Evolutionary conservation across 2,888 invertebrate species (phyloP).

Genomic region (Hirtodrosophila histrioides): DNA sequence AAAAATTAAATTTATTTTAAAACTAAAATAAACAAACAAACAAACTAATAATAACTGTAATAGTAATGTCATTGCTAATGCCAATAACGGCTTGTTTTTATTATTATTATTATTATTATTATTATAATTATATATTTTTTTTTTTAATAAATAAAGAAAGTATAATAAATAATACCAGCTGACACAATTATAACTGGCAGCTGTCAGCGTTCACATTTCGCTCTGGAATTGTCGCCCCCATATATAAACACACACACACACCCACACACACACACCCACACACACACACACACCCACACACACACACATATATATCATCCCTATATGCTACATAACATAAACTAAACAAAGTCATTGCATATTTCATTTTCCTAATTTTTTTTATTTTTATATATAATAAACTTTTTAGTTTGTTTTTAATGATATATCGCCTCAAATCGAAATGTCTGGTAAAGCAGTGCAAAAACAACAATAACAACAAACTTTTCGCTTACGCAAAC

Average conservation of each 20-base stretch:
- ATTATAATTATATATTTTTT: conserved; percentile 22
- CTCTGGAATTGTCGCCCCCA: conserved; percentile 17
- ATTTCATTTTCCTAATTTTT: conserved; percentile 10
- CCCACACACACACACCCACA: neutral
- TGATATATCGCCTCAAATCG: neutral
- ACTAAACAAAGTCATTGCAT: conserved; percentile 29
- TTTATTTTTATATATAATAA: conserved; percentile 3
- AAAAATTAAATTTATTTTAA: conserved; percentile 70
- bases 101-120: conserved; percentile 58
- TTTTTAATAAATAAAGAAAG: conserved; percentile 53
- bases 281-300: conserved; percentile 1
- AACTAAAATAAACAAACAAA: conserved; percentile 55
- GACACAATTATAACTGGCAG: conserved; percentile 25
- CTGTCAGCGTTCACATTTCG: conserved; percentile 16
- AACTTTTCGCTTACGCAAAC: too few relatives aligned
- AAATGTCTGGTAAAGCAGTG: conserved; percentile 8
- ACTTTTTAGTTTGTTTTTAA: conserved; percentile 8
- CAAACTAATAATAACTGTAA: conserved; percentile 59
- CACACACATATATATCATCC: conserved; percentile 4
- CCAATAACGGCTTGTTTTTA: conserved; percentile 59
- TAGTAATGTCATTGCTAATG: conserved; percentile 62
- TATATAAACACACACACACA: conserved; percentile 8
- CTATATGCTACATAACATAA: conserved; percentile 15
- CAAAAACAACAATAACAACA: neutral
- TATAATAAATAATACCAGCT: conserved; percentile 23